These are phyloP conservation scores for Phrynosoma platyrhinos DNA, from an alignment of 2,113 vertebrate genomes.

Conservation along the genomic window DNA sequence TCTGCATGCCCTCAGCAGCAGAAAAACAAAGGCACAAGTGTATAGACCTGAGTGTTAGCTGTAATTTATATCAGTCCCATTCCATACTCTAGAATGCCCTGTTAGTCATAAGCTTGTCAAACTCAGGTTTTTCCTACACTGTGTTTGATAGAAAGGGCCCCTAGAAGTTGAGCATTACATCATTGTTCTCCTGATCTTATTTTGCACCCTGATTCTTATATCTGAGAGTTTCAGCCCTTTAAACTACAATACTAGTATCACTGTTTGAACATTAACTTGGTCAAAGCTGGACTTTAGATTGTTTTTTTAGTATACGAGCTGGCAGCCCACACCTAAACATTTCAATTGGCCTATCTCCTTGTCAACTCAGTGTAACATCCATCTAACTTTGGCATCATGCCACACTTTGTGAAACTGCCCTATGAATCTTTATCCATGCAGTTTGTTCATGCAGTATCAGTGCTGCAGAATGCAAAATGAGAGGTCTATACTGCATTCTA, in stretches of 20 bases:
- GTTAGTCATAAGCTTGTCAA: neutral
- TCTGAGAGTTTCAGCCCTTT: neutral
- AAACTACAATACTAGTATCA: neutral
- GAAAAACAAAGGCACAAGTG: neutral
- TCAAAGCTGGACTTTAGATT: neutral
- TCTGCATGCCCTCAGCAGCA: neutral
- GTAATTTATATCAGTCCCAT: neutral
- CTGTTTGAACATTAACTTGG: constrained; percentile 5
- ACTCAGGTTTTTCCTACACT: neutral
- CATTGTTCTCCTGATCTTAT: neutral
- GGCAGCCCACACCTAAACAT: neutral
- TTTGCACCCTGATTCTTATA: neutral
- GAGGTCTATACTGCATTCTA: neutral
- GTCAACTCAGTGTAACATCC: neutral
- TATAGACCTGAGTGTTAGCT: neutral
- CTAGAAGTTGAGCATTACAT: neutral
- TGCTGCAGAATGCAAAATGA: neutral
- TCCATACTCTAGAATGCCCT: neutral
- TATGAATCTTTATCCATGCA: neutral
- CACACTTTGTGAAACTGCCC: neutral
- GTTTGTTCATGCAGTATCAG: too few species aligned
- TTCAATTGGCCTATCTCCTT: neutral
- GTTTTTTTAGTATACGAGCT: neutral
- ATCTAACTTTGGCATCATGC: neutral
- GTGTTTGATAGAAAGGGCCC: neutral